phyloP scores from a whole-genome alignment of 2,888 invertebrate species.

The Mantis religiosa region DNA sequence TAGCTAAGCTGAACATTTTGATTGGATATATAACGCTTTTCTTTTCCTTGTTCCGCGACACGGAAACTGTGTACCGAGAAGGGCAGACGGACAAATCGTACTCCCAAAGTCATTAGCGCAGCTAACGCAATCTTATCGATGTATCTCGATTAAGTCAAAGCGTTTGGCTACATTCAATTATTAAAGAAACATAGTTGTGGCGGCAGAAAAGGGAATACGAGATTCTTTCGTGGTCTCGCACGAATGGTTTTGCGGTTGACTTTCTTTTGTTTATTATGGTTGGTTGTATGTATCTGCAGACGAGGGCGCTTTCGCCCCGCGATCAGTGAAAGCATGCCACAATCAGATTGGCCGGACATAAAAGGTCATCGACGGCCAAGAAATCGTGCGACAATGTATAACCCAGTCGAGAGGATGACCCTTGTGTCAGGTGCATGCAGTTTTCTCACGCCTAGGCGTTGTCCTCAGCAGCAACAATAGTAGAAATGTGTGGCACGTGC shows the following conservation, averaged over 20 bases:
- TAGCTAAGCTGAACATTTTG: background rate
- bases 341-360: background rate
- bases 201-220: background rate
- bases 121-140: slow-evolving; percentile 2
- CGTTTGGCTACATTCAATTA: slow-evolving; percentile 1
- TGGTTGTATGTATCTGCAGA: background rate
- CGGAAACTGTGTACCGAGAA: background rate
- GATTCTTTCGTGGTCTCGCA: background rate
- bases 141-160: background rate
- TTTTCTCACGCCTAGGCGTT: background rate
- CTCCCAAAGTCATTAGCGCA: background rate
- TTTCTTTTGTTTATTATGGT: background rate
- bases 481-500: background rate
- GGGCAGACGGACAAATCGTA: background rate
- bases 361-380: background rate
- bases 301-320: background rate
- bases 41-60: background rate
- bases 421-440: background rate
- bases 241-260: background rate
- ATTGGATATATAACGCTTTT: background rate
- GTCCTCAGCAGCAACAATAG: background rate
- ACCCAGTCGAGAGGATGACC: background rate
- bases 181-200: background rate
- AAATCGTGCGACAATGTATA: background rate
- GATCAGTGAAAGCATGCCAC: background rate